These are phyloP conservation scores for Diceros bicornis DNA, from an alignment of 2,797 vertebrate species.

Conservation along the genomic window DNA sequence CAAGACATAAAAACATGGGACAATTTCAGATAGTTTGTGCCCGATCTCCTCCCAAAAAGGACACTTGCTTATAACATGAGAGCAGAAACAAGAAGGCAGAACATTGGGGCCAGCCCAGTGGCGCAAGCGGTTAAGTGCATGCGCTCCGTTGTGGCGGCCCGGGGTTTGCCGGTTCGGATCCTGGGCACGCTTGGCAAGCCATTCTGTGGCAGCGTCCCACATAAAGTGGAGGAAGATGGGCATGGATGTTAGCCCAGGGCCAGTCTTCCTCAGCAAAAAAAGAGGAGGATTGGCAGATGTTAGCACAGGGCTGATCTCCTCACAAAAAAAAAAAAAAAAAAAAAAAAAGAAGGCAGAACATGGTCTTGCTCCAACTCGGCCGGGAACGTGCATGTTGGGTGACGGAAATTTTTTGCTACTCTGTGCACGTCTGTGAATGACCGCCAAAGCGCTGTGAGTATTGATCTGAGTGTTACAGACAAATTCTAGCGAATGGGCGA, in stretches of 20 bases:
- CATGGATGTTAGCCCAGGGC: no score
- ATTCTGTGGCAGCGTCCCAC: no score
- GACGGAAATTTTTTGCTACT: not conserved
- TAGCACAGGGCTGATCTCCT: no score
- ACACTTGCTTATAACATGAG: not conserved
- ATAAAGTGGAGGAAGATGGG: no score
- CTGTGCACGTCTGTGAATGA: not conserved
- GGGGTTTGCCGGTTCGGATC: no score
- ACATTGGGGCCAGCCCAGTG: no score
- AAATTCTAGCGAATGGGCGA: not conserved
- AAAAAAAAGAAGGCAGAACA: not conserved
- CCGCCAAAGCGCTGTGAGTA: not conserved
- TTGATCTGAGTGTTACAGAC: not conserved
- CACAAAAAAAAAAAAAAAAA: no score
- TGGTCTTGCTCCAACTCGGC: not conserved
- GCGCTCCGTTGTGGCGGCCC: no score
- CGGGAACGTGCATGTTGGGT: accelerated
- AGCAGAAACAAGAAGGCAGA: constrained; percentile 4
- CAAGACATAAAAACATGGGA: not conserved
- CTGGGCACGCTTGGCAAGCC: no score
- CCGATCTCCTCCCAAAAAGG: not conserved
- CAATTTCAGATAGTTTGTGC: not conserved
- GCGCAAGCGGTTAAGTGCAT: no score
- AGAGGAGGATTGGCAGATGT: no score
- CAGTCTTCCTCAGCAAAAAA: no score